A percentile compares a stretch with the other conserved stretches of the same genome.
phyloP scores from a whole-genome alignment of 2,888 invertebrate genomes.

The Scrobipalpa costella region DNA sequence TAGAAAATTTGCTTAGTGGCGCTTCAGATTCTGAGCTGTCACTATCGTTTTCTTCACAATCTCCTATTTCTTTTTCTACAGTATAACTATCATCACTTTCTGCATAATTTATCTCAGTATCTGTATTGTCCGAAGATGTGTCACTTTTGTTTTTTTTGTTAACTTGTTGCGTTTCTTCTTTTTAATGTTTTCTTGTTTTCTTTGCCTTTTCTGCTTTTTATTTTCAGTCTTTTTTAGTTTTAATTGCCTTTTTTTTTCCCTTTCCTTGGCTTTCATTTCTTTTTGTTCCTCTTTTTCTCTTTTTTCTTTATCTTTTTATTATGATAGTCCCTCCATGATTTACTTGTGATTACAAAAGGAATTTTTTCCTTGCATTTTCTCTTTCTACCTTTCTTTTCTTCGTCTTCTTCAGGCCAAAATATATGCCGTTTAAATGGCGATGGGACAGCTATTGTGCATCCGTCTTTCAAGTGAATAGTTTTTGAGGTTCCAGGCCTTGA shows the following conservation, averaged over 20 bases:
- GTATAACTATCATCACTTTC: conserved; percentile 28
- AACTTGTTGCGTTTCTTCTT: neutral
- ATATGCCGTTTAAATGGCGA: conserved; percentile 18
- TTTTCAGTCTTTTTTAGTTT: conserved; percentile 24
- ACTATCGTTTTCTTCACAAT: neutral
- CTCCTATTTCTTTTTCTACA: conserved; percentile 8
- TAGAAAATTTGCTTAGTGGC: conserved; percentile 14
- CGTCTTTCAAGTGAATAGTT: conserved; percentile 17
- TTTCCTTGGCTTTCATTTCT: conserved; percentile 21
- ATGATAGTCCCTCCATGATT: conserved; percentile 18
- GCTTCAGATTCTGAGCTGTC: conserved; percentile 21
- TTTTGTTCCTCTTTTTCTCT: conserved; percentile 23
- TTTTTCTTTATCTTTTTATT: conserved; percentile 22
- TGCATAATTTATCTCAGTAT: conserved; percentile 23
- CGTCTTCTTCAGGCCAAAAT: conserved; percentile 24
- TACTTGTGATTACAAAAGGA: conserved; percentile 16
- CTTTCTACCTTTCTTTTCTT: conserved; percentile 22
- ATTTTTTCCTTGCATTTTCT: neutral
- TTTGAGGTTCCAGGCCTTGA: conserved; percentile 12
- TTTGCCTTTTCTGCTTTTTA: conserved; percentile 12
- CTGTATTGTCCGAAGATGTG: conserved; percentile 24
- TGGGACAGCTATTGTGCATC: conserved; percentile 9
- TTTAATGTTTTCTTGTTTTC: neutral
- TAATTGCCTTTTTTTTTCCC: conserved; percentile 22
- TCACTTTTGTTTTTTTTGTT: conserved; percentile 11